Evolutionary conservation across 2,888 invertebrate genomes (phyloP).

Genomic region (Brenthis daphne): DNA sequence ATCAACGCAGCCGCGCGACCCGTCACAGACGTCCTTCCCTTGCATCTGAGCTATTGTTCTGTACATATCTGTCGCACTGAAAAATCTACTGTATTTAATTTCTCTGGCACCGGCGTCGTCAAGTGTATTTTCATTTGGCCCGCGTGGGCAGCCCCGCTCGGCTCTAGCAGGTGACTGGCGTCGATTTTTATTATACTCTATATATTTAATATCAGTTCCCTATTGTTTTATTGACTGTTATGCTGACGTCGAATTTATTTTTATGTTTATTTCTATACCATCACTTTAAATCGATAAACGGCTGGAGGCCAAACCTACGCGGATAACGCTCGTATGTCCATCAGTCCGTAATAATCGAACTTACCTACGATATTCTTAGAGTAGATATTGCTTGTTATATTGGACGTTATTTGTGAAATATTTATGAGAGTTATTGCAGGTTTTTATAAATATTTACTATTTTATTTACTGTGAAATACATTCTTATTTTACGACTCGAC

Average conservation of each 20-base stretch:
- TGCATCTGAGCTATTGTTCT: slow-evolving; percentile 74
- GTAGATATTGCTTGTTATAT: slow-evolving; percentile 19
- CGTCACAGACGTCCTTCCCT: slow-evolving; percentile 64
- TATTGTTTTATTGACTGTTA: slow-evolving; percentile 71
- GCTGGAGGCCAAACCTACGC: slow-evolving; percentile 38
- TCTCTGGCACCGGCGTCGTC: slow-evolving; percentile 74
- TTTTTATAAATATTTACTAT: slow-evolving; percentile 23
- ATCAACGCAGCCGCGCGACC: slow-evolving; percentile 44
- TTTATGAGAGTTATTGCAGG: slow-evolving; percentile 16
- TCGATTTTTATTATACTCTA: slow-evolving; percentile 70
- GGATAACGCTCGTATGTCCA: slow-evolving; percentile 30
- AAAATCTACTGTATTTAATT: slow-evolving; percentile 74
- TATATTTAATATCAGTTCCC: slow-evolving; percentile 57
- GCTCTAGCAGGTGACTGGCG: slow-evolving; percentile 71
- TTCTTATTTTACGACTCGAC: background rate
- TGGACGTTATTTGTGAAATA: slow-evolving; percentile 24
- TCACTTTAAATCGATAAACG: slow-evolving; percentile 43
- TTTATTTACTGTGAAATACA: slow-evolving; percentile 7
- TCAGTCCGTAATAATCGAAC: slow-evolving; percentile 31
- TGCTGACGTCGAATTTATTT: slow-evolving; percentile 51
- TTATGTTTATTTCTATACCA: slow-evolving; percentile 35
- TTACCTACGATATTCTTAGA: slow-evolving; percentile 24
- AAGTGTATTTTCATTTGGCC: slow-evolving; percentile 72
- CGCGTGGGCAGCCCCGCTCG: slow-evolving; percentile 66
- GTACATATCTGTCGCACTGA: slow-evolving; percentile 64